Conservation (phyloP, 2,888 invertebrate species). For the Scaptomyza cyrtandrae region DNA sequence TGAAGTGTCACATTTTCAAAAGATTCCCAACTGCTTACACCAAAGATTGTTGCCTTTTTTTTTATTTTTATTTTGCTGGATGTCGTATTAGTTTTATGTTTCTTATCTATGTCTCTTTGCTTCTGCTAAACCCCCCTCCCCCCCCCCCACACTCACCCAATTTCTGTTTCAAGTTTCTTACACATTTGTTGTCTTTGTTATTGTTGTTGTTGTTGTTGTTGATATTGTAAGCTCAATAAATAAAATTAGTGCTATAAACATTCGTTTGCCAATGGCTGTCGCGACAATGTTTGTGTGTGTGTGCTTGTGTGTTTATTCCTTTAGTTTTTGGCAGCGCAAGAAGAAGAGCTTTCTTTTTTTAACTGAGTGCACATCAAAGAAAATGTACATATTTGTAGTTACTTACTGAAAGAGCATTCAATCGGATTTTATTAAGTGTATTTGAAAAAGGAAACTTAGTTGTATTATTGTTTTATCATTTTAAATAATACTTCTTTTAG, state of each 20-base stretch:
- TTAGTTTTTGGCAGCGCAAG: conserved; percentile 4
- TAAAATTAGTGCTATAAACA: conserved; percentile 79
- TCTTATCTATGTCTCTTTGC: conserved; percentile 16
- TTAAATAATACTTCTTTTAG: too few relatives aligned
- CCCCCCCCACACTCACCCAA: neutral
- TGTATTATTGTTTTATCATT: too few relatives aligned
- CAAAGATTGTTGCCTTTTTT: conserved; percentile 36
- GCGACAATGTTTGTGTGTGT: conserved; percentile 9
- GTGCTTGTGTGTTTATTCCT: conserved; percentile 21
- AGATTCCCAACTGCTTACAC: conserved; percentile 52
- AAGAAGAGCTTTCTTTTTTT: neutral
- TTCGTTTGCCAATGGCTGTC: conserved; percentile 63
- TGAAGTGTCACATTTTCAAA: conserved; percentile 73
- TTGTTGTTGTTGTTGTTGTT: conserved; percentile 29
- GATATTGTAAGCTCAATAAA: conserved; percentile 71
- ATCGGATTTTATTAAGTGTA: too few relatives aligned
- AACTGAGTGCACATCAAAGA: conserved; percentile 39
- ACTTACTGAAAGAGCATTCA: too few relatives aligned
- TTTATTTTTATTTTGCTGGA: conserved; percentile 16
- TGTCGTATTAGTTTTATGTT: conserved; percentile 69
- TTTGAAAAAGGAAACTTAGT: too few relatives aligned
- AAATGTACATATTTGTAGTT: too few relatives aligned
- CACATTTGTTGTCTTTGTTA: conserved; percentile 14
- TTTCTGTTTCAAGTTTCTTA: conserved; percentile 1
- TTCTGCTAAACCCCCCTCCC: neutral